Evolutionary conservation across 2,888 invertebrate genomes (phyloP).

Genomic region (Sinotaia quadrata): DNA sequence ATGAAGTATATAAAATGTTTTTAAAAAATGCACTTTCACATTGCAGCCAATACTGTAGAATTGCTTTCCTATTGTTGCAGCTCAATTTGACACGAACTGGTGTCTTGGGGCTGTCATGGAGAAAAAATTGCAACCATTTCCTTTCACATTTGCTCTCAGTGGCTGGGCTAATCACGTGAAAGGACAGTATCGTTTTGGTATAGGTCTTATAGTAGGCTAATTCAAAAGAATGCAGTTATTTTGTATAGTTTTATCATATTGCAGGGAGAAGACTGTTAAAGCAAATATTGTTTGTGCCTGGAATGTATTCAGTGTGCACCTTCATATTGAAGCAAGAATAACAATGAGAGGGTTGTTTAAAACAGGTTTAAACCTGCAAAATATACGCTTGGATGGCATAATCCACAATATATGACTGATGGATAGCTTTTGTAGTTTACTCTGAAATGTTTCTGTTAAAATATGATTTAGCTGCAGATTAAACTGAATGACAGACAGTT

Average conservation of each 20-base stretch:
- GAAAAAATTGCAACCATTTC: conserved; percentile 92
- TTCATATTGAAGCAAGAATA: neutral
- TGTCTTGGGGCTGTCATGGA: conserved; percentile 93
- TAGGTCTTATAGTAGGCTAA: conserved; percentile 91
- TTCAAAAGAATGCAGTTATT: neutral
- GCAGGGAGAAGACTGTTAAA: neutral
- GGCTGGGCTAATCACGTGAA: conserved; percentile 94
- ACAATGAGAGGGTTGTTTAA: too few species aligned
- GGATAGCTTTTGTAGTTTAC: too few species aligned
- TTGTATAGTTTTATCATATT: neutral
- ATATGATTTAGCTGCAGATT: too few species aligned
- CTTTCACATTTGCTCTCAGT: conserved; percentile 93
- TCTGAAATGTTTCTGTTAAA: too few species aligned
- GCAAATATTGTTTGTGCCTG: neutral
- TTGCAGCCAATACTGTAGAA: too few species aligned
- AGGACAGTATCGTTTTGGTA: conserved; percentile 92
- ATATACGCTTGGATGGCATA: too few species aligned
- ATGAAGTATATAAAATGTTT: too few species aligned
- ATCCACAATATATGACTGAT: too few species aligned
- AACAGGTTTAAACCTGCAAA: too few species aligned
- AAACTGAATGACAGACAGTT: too few species aligned
- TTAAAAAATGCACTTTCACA: too few species aligned
- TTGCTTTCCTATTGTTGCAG: conserved; percentile 75
- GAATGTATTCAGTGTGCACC: conserved; percentile 1
- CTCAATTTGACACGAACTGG: conserved; percentile 79